Evolutionary conservation across 1,140 invertebrate genomes (phyloP).

Genomic region (Drosophila malerkotliana): DNA sequence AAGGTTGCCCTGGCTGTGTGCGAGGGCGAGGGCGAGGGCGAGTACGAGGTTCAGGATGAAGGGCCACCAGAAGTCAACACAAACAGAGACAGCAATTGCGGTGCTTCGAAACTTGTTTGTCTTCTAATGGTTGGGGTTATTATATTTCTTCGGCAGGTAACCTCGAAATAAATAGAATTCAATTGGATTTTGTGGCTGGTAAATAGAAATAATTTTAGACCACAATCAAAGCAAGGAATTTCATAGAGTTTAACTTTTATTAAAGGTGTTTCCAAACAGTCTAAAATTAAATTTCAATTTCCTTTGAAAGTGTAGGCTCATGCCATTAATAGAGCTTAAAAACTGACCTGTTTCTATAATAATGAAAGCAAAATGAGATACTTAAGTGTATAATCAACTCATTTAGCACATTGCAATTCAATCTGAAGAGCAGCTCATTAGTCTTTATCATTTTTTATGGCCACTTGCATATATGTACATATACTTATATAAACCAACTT

Average conservation of each 20-base stretch:
- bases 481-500: constrained; percentile 1
- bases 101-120: constrained; percentile 38
- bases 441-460: constrained; percentile 34
- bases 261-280: background rate
- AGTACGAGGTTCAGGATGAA: background rate
- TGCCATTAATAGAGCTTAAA: too few species aligned
- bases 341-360: background rate
- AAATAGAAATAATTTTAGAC: constrained; percentile 3
- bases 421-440: constrained; percentile 38
- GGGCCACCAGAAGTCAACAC: constrained; percentile 29
- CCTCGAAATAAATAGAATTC: constrained; percentile 24
- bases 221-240: background rate
- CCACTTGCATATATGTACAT: background rate
- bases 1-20: constrained; percentile 35
- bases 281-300: background rate
- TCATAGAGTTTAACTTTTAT: background rate
- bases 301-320: too few species aligned
- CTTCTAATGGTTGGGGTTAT: constrained; percentile 37
- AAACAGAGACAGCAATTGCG: constrained; percentile 36
- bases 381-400: constrained; percentile 36
- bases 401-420: constrained; percentile 33
- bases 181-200: constrained; percentile 5
- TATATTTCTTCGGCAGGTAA: constrained; percentile 43
- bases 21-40: constrained; percentile 7
- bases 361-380: constrained; percentile 18